Conservation (phyloP, 1,140 invertebrate species). For the Temnothorax longispinosus region DNA sequence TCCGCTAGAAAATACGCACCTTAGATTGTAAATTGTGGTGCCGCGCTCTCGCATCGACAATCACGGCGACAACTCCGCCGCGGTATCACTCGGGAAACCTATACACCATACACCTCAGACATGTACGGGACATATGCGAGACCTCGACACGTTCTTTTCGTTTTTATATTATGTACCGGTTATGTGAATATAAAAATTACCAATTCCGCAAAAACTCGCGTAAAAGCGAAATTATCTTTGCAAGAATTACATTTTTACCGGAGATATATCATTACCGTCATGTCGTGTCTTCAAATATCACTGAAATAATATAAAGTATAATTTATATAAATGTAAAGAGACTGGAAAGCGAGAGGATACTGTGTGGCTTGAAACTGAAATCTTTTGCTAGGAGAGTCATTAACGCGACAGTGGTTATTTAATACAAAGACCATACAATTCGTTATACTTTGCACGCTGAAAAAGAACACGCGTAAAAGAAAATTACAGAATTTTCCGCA, state of each 20-base stretch:
- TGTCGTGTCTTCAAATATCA: background rate
- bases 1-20: constrained; percentile 18
- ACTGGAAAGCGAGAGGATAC: background rate
- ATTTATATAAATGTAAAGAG: background rate
- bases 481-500: constrained; percentile 14
- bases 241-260: background rate
- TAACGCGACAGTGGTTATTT: background rate
- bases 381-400: constrained; percentile 21
- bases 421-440: constrained; percentile 1
- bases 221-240: constrained; percentile 8
- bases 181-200: background rate
- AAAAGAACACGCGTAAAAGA: background rate
- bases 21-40: constrained; percentile 34
- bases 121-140: background rate
- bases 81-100: background rate
- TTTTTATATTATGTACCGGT: background rate
- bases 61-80: background rate
- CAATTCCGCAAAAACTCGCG: background rate
- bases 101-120: no score
- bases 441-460: background rate
- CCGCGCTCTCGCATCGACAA: background rate
- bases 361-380: background rate
- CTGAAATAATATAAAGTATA: background rate
- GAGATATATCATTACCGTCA: background rate
- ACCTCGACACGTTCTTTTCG: background rate